Evolutionary conservation across 2,888 invertebrate genomes (phyloP).

Genomic region (Synergus umbraculus): DNA sequence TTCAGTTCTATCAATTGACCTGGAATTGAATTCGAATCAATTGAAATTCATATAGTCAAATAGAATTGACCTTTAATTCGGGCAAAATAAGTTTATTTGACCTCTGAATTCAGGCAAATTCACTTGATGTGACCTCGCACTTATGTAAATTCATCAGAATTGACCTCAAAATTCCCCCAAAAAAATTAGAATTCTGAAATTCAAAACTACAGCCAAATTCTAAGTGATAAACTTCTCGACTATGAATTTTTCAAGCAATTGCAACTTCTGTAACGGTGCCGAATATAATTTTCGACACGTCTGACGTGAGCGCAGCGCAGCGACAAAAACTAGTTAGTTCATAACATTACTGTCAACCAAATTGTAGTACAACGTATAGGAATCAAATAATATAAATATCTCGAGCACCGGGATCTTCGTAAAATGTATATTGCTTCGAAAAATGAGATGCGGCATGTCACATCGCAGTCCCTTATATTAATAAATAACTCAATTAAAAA

Average conservation of each 20-base stretch:
- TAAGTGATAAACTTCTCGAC: not conserved
- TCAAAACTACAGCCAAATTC: not conserved
- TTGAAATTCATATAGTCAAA: too few relatives aligned
- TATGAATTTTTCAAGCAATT: not conserved
- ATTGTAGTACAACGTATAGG: slow-evolving; percentile 72
- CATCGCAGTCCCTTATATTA: slow-evolving; percentile 27
- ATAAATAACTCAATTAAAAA: slow-evolving; percentile 1
- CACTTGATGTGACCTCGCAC: too few relatives aligned
- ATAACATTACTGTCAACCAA: slow-evolving; percentile 68
- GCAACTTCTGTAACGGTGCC: slow-evolving; percentile 38
- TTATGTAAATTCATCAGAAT: too few relatives aligned
- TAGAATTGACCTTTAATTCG: too few relatives aligned
- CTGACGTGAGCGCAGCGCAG: slow-evolving; percentile 62
- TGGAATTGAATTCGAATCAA: too few relatives aligned
- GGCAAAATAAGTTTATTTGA: too few relatives aligned
- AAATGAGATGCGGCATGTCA: slow-evolving; percentile 1
- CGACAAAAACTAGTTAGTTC: slow-evolving; percentile 64
- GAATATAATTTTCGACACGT: slow-evolving; percentile 45
- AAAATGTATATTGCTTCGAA: slow-evolving; percentile 36
- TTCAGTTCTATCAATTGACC: too few relatives aligned
- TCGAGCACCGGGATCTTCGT: slow-evolving; percentile 35
- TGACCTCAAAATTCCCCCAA: too few relatives aligned
- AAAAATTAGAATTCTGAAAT: too few relatives aligned
- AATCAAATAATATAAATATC: slow-evolving; percentile 47
- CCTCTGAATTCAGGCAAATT: too few relatives aligned